These are phyloP conservation scores for Mionectes macconnelli DNA, from an alignment of 2,113 vertebrate genomes.

Conservation along the genomic window DNA sequence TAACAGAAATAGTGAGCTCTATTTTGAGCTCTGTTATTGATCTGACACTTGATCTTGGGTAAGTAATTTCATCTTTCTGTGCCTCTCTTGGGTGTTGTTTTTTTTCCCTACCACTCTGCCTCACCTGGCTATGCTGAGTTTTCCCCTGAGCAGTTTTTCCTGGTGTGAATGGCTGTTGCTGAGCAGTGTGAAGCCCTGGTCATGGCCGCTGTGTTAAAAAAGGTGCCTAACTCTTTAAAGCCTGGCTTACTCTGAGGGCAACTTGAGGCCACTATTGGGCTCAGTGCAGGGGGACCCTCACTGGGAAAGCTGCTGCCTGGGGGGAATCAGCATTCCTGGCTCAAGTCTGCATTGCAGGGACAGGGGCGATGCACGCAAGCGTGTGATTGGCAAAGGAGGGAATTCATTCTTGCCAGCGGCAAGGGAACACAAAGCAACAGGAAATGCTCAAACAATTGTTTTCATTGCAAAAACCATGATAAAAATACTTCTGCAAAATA, in stretches of 20 bases:
- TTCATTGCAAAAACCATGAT: neutral
- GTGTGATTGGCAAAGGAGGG: neutral
- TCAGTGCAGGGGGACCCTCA: neutral
- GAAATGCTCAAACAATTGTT: neutral
- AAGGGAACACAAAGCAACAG: neutral
- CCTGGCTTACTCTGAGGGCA: neutral
- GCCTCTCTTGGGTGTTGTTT: neutral
- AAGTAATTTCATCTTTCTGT: neutral
- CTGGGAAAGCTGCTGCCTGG: neutral
- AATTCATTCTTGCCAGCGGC: neutral
- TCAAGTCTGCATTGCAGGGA: neutral
- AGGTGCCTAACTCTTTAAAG: neutral
- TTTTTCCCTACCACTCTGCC: neutral
- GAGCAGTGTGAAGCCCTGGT: neutral
- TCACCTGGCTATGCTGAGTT: neutral
- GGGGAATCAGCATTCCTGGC: neutral
- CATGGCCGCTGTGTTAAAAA: neutral
- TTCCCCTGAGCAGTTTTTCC: neutral
- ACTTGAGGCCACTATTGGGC: neutral
- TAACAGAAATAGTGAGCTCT: neutral
- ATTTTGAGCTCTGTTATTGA: neutral
- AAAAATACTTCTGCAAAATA: neutral
- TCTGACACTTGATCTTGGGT: neutral
- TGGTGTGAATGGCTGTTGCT: neutral
- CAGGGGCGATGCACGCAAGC: rapidly evolving